Percentiles rank a stretch among this genome's conserved stretches.
Conservation (phyloP, 1,140 invertebrate genomes). For the honey bee (Apis mellifera) region DNA sequence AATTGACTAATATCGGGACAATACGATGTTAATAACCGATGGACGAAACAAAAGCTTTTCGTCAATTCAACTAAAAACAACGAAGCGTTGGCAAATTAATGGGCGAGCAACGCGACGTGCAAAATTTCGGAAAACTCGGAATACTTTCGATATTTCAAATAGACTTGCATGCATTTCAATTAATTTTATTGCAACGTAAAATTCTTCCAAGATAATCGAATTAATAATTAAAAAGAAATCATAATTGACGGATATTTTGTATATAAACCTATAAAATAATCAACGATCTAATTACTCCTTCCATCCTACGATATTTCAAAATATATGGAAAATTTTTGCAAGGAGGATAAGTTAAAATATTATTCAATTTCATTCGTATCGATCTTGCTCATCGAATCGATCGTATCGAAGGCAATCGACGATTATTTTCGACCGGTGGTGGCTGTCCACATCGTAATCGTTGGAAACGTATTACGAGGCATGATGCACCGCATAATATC, state of each 20-base stretch:
- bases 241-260: no score
- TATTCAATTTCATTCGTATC: not conserved
- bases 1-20: not conserved
- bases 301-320: no score
- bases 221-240: not conserved
- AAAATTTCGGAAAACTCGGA: not conserved
- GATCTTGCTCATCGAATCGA: not conserved
- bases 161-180: no score
- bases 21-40: not conserved
- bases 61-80: not conserved
- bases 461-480: not conserved
- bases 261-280: no score
- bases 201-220: not conserved
- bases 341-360: no score
- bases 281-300: no score
- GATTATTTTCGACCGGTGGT: not conserved
- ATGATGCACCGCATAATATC: slow-evolving; percentile 35
- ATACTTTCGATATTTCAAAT: not conserved
- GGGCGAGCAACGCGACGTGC: not conserved
- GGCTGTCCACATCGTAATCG: slow-evolving; percentile 5
- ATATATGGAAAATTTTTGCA: no score
- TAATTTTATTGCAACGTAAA: not conserved
- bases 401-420: not conserved
- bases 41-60: not conserved
- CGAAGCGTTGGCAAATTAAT: not conserved